phyloP scores from a whole-genome alignment of 2,888 invertebrate species.

The Cancer borealis region DNA sequence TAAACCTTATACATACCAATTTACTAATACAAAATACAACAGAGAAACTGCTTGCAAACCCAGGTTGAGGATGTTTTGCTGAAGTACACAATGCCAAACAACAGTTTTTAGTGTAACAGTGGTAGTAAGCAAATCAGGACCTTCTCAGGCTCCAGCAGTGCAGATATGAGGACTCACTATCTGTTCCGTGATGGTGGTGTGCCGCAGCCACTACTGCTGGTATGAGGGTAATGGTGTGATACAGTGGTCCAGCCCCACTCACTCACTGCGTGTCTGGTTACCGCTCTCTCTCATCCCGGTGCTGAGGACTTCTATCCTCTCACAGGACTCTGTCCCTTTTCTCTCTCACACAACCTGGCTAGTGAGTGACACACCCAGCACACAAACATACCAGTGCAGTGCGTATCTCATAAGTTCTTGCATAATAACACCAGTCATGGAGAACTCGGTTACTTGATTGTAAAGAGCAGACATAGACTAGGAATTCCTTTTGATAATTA shows the following conservation, averaged over 20 bases:
- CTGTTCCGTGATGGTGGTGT: conserved; percentile 56
- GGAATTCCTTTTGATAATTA: conserved; percentile 65
- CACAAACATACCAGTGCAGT: conserved; percentile 67
- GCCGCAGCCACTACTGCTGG: conserved; percentile 55
- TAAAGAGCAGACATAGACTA: conserved; percentile 72
- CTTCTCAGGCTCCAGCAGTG: conserved; percentile 52
- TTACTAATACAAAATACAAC: conserved; percentile 17
- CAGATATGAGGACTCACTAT: conserved; percentile 55
- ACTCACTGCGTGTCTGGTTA: conserved; percentile 68
- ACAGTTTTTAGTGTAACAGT: conserved; percentile 54
- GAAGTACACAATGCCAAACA: conserved; percentile 39
- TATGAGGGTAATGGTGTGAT: conserved; percentile 65
- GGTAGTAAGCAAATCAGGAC: conserved; percentile 60
- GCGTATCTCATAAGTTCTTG: conserved; percentile 59
- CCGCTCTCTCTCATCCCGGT: conserved; percentile 74
- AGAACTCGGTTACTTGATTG: conserved; percentile 63
- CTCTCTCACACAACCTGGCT: conserved; percentile 74
- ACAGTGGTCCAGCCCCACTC: conserved; percentile 63
- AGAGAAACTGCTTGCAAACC: conserved; percentile 25
- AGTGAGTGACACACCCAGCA: conserved; percentile 72
- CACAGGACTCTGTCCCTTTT: conserved; percentile 76
- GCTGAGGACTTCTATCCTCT: conserved; percentile 72
- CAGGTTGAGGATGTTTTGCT: conserved; percentile 38
- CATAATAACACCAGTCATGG: conserved; percentile 60
- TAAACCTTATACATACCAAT: neutral